These are phyloP conservation scores for Euleptes europaea DNA, from an alignment of 2,113 vertebrate species.

Conservation along the genomic window DNA sequence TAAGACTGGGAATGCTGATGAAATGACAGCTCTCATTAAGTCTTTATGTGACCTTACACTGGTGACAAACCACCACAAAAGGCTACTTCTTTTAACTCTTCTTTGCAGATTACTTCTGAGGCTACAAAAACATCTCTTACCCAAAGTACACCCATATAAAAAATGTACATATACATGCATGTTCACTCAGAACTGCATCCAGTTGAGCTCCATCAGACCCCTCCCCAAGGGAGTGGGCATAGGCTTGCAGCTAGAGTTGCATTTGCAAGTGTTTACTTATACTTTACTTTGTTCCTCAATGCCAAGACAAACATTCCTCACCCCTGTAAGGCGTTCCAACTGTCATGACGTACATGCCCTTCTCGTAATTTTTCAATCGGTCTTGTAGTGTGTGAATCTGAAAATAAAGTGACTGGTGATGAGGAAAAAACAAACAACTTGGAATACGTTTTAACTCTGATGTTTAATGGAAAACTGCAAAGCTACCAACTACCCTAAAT, in stretches of 20 bases:
- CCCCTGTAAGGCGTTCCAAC: slow-evolving; percentile 84
- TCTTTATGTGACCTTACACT: neutral
- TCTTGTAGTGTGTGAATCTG: slow-evolving; percentile 92
- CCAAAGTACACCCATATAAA: neutral
- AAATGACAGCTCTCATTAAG: neutral
- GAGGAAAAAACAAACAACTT: slow-evolving; percentile 16
- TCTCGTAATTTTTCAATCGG: slow-evolving; percentile 83
- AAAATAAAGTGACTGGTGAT: slow-evolving; percentile 6
- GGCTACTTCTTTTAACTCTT: too few species aligned
- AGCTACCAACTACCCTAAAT: neutral
- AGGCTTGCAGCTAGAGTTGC: neutral
- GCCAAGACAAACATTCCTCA: slow-evolving; percentile 46
- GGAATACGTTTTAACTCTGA: neutral
- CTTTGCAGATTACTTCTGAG: neutral
- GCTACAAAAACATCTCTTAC: neutral
- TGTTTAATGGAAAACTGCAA: neutral
- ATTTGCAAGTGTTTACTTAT: neutral
- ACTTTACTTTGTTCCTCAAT: neutral
- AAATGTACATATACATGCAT: too few species aligned
- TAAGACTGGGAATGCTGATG: neutral
- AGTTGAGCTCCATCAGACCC: too few species aligned
- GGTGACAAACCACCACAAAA: neutral
- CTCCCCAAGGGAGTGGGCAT: neutral
- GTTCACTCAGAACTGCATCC: neutral
- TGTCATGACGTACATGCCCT: slow-evolving; percentile 80